A percentile compares a stretch with the other conserved stretches of the same genome.
phyloP scores from a whole-genome alignment of 1,140 invertebrate genomes.

The Cyclargus thomasi region DNA sequence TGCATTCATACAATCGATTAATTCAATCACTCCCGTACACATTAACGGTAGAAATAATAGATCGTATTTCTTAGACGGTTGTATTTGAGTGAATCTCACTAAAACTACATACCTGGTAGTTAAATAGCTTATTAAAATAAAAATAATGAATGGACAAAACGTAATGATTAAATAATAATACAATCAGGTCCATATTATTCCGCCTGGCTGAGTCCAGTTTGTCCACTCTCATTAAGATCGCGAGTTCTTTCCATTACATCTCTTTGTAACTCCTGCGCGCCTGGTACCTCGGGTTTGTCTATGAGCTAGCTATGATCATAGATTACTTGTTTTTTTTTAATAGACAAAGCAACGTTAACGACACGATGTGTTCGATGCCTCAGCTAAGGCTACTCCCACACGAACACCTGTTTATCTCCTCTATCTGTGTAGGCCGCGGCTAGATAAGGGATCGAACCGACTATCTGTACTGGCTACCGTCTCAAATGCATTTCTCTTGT shows the following conservation, averaged over 20 bases:
- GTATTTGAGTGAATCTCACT: not conserved
- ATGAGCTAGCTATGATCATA: constrained; percentile 64
- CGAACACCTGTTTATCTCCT: constrained; percentile 48
- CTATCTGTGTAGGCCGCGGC: constrained; percentile 43
- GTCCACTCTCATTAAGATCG: constrained; percentile 71
- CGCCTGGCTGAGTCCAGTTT: constrained; percentile 58
- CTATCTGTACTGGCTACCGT: constrained; percentile 46
- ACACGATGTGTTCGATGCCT: not conserved
- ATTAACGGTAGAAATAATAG: not conserved
- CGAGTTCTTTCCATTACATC: constrained; percentile 57
- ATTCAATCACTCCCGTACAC: not conserved
- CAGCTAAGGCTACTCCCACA: constrained; percentile 31
- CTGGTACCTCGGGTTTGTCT: constrained; percentile 56
- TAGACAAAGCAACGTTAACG: not conserved
- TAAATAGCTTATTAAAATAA: not conserved
- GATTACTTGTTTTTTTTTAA: constrained; percentile 39
- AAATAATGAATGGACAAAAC: not conserved
- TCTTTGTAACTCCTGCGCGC: constrained; percentile 40
- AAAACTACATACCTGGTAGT: not conserved
- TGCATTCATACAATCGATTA: constrained; percentile 13
- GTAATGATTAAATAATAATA: constrained; percentile 13
- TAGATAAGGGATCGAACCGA: constrained; percentile 43
- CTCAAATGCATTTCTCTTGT: constrained; percentile 66
- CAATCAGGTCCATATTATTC: constrained; percentile 39
- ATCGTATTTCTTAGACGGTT: not conserved